Conservation (phyloP, 2,888 invertebrate species). For the Clitarchus hookeri region DNA sequence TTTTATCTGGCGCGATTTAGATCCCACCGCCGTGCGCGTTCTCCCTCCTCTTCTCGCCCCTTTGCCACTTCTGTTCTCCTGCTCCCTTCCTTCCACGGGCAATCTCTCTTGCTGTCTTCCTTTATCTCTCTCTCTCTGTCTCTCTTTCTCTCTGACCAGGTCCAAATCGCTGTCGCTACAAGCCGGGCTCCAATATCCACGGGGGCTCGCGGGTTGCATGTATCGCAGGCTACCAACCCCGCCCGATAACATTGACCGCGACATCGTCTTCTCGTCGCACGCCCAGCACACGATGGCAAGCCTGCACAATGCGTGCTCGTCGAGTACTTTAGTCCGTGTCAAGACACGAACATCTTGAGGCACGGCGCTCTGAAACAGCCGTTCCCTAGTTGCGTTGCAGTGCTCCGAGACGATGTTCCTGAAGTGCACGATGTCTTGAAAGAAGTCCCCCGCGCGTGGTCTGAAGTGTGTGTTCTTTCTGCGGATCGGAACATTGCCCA, state of each 20-base stretch:
- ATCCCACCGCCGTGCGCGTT: conserved; percentile 21
- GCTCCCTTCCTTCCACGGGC: conserved; percentile 24
- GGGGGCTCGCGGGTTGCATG: not conserved
- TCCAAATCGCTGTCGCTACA: not conserved
- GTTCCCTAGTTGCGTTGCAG: no score
- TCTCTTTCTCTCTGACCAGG: not conserved
- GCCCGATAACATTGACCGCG: conserved; percentile 8
- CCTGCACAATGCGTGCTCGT: no score
- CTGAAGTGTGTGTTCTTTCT: no score
- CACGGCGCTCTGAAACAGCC: no score
- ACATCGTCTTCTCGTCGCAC: not conserved
- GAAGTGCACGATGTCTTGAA: no score
- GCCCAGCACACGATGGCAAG: no score
- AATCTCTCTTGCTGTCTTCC: conserved; percentile 19
- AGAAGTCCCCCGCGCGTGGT: no score
- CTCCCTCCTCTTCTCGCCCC: conserved; percentile 7
- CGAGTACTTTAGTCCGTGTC: no score
- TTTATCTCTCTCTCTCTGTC: conserved; percentile 6
- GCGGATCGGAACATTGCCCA: no score
- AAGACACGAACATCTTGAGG: no score
- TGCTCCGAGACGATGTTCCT: no score
- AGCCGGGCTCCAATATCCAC: not conserved
- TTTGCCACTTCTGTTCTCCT: not conserved
- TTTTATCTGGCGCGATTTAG: conserved; percentile 32
- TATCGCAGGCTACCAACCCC: not conserved